Base-by-base conservation (phyloP, 2,888 invertebrate genomes). In the Oscheius sp. region DNA sequence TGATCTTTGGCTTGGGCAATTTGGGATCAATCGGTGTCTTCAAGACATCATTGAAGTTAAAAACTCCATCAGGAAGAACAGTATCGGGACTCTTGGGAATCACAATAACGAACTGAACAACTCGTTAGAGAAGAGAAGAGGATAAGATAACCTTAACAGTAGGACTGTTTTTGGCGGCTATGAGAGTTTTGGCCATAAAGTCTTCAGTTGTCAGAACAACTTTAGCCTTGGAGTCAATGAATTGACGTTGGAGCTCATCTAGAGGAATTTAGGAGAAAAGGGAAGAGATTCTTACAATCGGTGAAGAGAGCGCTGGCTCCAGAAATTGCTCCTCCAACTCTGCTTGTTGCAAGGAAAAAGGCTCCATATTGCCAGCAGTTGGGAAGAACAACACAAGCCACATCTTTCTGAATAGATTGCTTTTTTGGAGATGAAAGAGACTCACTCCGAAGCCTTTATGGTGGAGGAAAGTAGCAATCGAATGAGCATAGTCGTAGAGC, bases 161-260 rank as follows among this genome's bases (percentile, higher is more conserved):
- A 10, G 79, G 75, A 15, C 73, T 74, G 39, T 72, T 57, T 52
- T 76, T 75, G 25, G 74, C 75, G 8, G 83, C 82, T 8, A 69
- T 65, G n/a, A 82, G 48, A 3, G 83, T 81, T 48, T 77, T 78
- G 37, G 79, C 73, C 27, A 83, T 71, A n/a, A 74, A 74, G 10
- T 74, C 73, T 45, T 77, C 78, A 25, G 74, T 69, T 12, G 79
- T 80, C 25, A 83, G 70, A 0, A 84, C 83, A 12, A 82, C 75
- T 50, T 79, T 81, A 23, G 73, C 70, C 29, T 72, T 68, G 2
- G 78, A 80, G 53, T 84, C 84, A 3, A 68, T 65, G 55, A 83
- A 84, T 50, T 83, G 83, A 17, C 81, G 73, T 63, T 76, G 71
- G 29, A 83, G 75, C 42, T 83, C 83, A 53, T 76, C 83, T 83